Evolutionary conservation across 2,113 vertebrate genomes (phyloP).

Genomic region (Sus scrofa): T2T-Sscrofa CM000824.6:228356001-228356500

Average conservation of each 20-base stretch:
- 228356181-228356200: background rate
- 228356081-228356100: accelerated
- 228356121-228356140: background rate
- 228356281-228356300: too few relatives aligned
- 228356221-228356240: background rate
- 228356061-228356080: background rate
- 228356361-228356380: accelerated
- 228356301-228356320: background rate
- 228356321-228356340: background rate
- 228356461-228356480: background rate
- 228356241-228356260: background rate
- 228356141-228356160: background rate
- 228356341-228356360: too few relatives aligned
- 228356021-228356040: background rate
- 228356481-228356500: background rate
- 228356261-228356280: background rate
- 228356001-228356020: background rate
- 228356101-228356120: background rate
- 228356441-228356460: background rate
- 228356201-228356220: background rate
- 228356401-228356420: background rate
- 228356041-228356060: background rate
- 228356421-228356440: background rate
- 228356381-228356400: background rate
- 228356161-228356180: background rate